Percentiles rank a stretch among this genome's conserved stretches.
Evolutionary conservation across 2,888 invertebrate species (phyloP).

Genomic region (Rambutsinella grinnellia): DNA sequence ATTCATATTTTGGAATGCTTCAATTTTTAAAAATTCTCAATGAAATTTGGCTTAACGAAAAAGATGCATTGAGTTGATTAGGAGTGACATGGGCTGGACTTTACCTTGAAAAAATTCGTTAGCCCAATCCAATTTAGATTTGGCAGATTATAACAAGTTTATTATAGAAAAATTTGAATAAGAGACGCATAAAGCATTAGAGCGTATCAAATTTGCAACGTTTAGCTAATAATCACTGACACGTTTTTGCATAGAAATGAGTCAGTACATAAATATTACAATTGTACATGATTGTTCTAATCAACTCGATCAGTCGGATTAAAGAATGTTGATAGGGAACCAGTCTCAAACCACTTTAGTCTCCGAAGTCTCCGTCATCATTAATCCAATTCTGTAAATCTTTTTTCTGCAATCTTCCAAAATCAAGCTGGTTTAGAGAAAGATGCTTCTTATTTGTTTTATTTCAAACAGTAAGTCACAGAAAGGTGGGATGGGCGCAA

Average conservation of each 20-base stretch:
- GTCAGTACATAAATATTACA: not conserved
- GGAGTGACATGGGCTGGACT: not conserved
- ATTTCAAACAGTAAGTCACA: not conserved
- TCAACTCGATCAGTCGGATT: not conserved
- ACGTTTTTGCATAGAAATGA: not conserved
- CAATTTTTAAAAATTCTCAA: too few relatives aligned
- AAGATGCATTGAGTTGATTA: too few relatives aligned
- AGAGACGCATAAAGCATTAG: too few relatives aligned
- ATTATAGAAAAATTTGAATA: too few relatives aligned
- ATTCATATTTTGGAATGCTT: too few relatives aligned
- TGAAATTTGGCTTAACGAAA: too few relatives aligned
- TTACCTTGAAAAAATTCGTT: not conserved
- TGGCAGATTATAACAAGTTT: too few relatives aligned
- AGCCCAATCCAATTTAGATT: not conserved
- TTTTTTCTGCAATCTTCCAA: not conserved
- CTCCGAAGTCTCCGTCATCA: not conserved
- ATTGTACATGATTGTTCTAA: not conserved
- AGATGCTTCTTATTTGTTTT: too few relatives aligned
- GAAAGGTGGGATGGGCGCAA: not conserved
- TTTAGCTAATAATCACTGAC: not conserved
- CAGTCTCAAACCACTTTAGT: too few relatives aligned
- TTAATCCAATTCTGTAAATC: constrained; percentile 24
- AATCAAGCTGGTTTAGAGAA: too few relatives aligned
- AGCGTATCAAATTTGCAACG: not conserved
- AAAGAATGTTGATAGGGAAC: not conserved